Evolutionary conservation across 2,888 invertebrate genomes (phyloP).

Genomic region (Drosophila subquinaria): DNA sequence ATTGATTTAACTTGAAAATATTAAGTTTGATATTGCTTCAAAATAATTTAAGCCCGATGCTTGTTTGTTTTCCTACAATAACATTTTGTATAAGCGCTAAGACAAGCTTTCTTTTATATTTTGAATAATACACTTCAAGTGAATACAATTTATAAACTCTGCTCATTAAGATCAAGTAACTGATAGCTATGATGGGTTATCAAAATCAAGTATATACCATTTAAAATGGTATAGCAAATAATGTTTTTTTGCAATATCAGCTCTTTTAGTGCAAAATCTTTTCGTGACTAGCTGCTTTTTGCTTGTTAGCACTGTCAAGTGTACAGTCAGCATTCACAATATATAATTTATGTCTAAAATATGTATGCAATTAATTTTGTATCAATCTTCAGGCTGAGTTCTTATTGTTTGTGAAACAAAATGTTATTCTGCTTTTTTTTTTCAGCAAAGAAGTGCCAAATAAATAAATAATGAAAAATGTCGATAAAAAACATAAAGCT

Average conservation of each 20-base stretch:
- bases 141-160: too few relatives aligned
- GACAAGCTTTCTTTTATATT: too few relatives aligned
- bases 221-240: too few relatives aligned
- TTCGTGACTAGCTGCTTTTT: not conserved
- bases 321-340: not conserved
- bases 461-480: constrained; percentile 80
- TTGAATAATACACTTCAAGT: too few relatives aligned
- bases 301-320: not conserved
- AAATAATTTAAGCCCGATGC: too few relatives aligned
- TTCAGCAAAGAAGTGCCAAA: constrained; percentile 64
- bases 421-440: constrained; percentile 14
- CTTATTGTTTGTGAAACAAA: constrained; percentile 4
- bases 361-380: constrained; percentile 21
- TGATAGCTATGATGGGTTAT: too few relatives aligned
- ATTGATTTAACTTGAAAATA: not conserved
- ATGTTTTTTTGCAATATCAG: too few relatives aligned
- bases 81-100: too few relatives aligned
- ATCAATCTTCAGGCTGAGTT: constrained; percentile 14
- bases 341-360: not conserved
- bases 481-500: constrained; percentile 59
- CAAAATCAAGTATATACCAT: too few relatives aligned
- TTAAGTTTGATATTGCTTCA: not conserved
- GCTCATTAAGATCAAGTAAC: too few relatives aligned
- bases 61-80: too few relatives aligned
- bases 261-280: not conserved